Base-by-base conservation (phyloP, 2,797 vertebrate genomes). In the Tokudaia tokunoshimensis region DNA sequence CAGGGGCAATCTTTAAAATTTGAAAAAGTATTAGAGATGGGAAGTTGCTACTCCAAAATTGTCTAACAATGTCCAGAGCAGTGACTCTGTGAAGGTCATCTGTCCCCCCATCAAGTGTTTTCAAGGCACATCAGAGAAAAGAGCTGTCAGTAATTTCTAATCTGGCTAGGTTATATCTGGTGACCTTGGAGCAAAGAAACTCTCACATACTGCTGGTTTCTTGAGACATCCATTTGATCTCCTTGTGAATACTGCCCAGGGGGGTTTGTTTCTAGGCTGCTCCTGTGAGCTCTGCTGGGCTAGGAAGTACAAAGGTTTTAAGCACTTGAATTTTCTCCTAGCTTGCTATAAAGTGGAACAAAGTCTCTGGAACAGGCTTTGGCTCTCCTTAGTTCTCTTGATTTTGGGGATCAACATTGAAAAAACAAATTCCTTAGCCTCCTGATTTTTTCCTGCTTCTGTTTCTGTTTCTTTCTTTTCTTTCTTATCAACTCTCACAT, bases 241-340 rank as follows among this genome's bases (percentile, higher is more conserved):
- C 94, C 96, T 85, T 96, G 70, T 97, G 95, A 97, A 89, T 97
- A 96, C 91, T 96, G 86, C 94, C 95, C 92, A 90, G 82, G 95
- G 96, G 91, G 26, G 11, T 89, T 96, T 96, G 91, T 93, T 97
- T 97, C 95, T 50, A 92, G 92, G 94, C 44, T 94, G 86, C 95
- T 91, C 89, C 84, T 3, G 0, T 96, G 95, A 97, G 91, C 94
- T 95, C 82, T 76, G 26, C 67, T 79, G 80, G 81, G 83, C 80
- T 84, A 92, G 79, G 55, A 94, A 95, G 78, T 93, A 82, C 89
- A 96, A 97, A 94, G 82, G 13, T 81, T 97, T 97, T 94, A 94
- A 96, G 61, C 89, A 85, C 55, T 96, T n/a, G 83, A 90, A 55
- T 61, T 80, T 92, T 85, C 74, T 85, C 47, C 74, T 95, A 79